These are phyloP conservation scores for Trachelus iudaicus DNA, from an alignment of 2,888 invertebrate genomes.

Conservation along the genomic window DNA sequence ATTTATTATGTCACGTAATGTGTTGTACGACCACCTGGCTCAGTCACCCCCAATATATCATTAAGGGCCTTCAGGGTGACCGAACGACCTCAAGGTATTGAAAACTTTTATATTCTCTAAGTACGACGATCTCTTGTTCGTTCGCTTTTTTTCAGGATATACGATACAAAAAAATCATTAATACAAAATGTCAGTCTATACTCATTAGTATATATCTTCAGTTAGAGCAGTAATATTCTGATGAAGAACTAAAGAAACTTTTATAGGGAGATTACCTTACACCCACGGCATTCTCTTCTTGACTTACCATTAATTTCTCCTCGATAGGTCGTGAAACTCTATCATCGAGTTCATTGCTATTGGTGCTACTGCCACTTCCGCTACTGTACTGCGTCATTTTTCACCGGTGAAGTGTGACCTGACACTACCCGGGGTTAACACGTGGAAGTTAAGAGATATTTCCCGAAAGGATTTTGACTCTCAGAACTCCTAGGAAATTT, in stretches of 20 bases:
- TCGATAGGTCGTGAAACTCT: conserved; percentile 34
- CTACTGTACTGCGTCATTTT: conserved; percentile 56
- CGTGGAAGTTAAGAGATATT: background rate
- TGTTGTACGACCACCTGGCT: background rate
- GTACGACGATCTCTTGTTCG: conserved; percentile 40
- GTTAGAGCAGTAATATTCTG: background rate
- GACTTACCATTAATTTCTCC: conserved; percentile 50
- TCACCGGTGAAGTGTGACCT: background rate
- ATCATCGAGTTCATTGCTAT: conserved; percentile 48
- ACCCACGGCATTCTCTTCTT: too few relatives aligned
- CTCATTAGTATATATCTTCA: background rate
- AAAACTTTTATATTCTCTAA: conserved; percentile 21
- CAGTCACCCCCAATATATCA: conserved; percentile 19
- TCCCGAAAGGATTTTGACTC: background rate
- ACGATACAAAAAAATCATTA: background rate
- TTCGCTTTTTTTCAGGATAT: conserved; percentile 14
- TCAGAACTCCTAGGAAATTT: background rate
- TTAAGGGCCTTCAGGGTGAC: conserved; percentile 18
- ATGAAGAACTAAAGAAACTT: background rate
- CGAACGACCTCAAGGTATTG: background rate
- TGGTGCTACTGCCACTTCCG: conserved; percentile 49
- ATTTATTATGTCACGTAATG: background rate
- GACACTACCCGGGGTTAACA: background rate
- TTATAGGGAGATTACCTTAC: background rate
- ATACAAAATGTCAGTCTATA: background rate